Conservation (phyloP, 2,888 invertebrate genomes). For the Pollenia amentaria region DNA sequence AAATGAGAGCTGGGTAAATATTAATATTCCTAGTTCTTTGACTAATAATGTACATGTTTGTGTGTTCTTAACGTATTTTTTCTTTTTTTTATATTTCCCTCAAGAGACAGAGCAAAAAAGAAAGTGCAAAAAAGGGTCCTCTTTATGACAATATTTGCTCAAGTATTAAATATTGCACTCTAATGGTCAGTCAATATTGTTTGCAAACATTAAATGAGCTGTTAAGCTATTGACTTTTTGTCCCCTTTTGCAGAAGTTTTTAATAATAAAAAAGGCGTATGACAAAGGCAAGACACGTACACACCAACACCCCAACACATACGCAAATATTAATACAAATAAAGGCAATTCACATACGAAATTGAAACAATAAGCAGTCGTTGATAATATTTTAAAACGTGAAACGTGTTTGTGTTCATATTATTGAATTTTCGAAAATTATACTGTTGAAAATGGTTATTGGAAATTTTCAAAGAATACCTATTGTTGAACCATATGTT, state of each 20-base stretch:
- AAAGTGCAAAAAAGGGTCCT: neutral
- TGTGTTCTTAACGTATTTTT: neutral
- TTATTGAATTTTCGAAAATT: no score
- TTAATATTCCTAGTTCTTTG: no score
- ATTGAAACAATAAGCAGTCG: neutral
- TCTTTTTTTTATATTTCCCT: neutral
- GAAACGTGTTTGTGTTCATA: neutral
- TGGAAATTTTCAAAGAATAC: no score
- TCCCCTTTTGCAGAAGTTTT: neutral
- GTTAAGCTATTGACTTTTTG: slow-evolving; percentile 50
- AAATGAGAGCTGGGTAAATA: no score
- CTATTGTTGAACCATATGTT: no score
- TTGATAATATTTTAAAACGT: neutral
- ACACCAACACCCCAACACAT: neutral
- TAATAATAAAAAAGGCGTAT: neutral
- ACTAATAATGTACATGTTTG: neutral
- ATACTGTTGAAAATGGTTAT: no score
- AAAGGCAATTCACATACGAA: slow-evolving; percentile 3
- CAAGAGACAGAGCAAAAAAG: neutral
- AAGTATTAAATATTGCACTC: slow-evolving; percentile 37
- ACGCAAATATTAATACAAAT: neutral
- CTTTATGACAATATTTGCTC: slow-evolving; percentile 35
- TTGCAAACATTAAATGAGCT: slow-evolving; percentile 60
- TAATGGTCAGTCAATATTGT: slow-evolving; percentile 53
- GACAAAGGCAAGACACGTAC: neutral